phyloP scores from a whole-genome alignment of 2,797 vertebrate species.

The Phataginus tricuspis region DNA sequence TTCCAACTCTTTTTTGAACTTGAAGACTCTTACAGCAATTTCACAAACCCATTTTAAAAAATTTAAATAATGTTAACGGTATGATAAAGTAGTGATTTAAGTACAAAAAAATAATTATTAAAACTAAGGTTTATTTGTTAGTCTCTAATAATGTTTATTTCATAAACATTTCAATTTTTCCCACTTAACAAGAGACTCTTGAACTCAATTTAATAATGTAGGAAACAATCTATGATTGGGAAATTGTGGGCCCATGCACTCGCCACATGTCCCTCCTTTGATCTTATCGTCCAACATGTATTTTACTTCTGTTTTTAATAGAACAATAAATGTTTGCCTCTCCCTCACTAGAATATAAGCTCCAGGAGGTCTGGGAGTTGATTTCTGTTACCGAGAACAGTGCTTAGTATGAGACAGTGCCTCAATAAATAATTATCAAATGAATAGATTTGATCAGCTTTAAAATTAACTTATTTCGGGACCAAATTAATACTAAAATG shows the following conservation, averaged over 20 bases:
- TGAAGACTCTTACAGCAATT: background rate
- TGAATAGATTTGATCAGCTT: background rate
- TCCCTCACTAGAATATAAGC: background rate
- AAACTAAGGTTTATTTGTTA: background rate
- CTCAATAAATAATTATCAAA: background rate
- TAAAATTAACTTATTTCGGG: background rate
- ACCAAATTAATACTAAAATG: background rate
- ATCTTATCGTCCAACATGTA: background rate
- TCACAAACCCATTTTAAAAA: background rate
- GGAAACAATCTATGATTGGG: background rate
- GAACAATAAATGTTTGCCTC: background rate
- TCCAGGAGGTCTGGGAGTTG: background rate
- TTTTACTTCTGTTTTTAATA: background rate
- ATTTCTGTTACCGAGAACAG: background rate
- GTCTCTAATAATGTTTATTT: background rate
- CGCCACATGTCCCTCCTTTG: background rate
- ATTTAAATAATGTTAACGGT: background rate
- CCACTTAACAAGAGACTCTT: background rate
- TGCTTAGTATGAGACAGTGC: background rate
- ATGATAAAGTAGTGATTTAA: background rate
- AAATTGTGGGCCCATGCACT: background rate
- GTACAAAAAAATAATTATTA: background rate
- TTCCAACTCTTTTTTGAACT: background rate
- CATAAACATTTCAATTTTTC: background rate
- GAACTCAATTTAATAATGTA: background rate